Percentiles rank a stretch among this genome's conserved stretches.
Evolutionary conservation across 2,797 vertebrate genomes (phyloP).

Genomic region (Gambelia wislizenii): DNA sequence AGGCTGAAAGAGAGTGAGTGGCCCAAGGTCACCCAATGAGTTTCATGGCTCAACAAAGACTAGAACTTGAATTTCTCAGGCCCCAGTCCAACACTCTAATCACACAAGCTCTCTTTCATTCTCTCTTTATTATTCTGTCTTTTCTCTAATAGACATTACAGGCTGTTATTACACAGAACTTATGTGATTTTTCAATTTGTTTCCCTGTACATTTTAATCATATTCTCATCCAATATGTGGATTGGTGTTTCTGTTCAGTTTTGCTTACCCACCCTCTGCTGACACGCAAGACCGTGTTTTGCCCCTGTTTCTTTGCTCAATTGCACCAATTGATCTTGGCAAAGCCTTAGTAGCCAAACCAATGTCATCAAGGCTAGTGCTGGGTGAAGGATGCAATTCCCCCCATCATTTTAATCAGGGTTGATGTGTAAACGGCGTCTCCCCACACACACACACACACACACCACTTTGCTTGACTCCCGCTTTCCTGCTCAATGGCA

Average conservation of each 20-base stretch:
- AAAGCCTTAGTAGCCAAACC: slow-evolving; percentile 36
- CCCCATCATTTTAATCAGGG: slow-evolving; percentile 81
- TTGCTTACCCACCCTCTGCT: not conserved
- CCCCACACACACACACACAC: slow-evolving; percentile 47
- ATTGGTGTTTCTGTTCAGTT: not conserved
- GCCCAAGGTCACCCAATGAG: too few relatives aligned
- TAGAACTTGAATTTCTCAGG: not conserved
- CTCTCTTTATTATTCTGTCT: not conserved
- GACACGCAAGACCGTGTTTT: not conserved
- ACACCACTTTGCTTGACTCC: slow-evolving; percentile 77
- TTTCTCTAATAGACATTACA: not conserved
- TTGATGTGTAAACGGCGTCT: slow-evolving; percentile 81
- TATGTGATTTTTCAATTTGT: not conserved
- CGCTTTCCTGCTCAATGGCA: slow-evolving; percentile 81
- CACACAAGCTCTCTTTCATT: too few relatives aligned
- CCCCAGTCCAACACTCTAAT: too few relatives aligned
- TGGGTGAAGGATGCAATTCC: slow-evolving; percentile 28
- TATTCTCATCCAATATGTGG: not conserved
- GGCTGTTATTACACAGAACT: not conserved
- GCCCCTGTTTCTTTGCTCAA: not conserved
- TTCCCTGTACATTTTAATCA: slow-evolving; percentile 19
- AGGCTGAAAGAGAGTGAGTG: too few relatives aligned
- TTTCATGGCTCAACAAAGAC: too few relatives aligned
- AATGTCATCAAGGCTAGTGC: not conserved
- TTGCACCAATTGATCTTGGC: not conserved